Percentiles rank a stretch among this genome's conserved stretches.
phyloP scores from a whole-genome alignment of 2,113 vertebrate species.

The Corythornis madagascariensis region DNA sequence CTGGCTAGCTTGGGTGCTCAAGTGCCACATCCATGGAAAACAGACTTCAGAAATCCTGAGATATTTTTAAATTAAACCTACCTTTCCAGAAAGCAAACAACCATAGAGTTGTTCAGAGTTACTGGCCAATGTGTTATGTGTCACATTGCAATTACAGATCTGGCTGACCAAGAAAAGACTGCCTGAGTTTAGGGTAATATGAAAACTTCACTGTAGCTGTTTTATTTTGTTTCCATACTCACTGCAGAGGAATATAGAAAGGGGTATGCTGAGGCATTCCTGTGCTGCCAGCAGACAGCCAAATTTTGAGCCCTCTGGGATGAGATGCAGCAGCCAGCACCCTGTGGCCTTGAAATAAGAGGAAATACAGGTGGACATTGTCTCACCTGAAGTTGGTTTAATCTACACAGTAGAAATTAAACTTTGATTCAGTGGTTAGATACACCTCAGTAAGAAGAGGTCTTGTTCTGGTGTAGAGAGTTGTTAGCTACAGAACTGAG shows the following conservation, averaged over 20 bases:
- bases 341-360: background rate
- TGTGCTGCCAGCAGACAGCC: background rate
- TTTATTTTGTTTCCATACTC: background rate
- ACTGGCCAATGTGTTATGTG: background rate
- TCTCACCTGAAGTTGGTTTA: background rate
- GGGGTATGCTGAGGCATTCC: background rate
- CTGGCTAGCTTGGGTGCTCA: background rate
- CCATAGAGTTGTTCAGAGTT: background rate
- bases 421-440: background rate
- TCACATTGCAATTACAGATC: background rate
- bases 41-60: background rate
- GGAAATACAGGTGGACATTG: background rate
- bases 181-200: background rate
- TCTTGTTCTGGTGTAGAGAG: background rate
- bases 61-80: background rate
- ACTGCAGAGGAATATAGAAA: background rate
- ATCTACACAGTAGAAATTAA: background rate
- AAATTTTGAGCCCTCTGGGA: background rate
- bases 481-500: background rate
- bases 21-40: background rate
- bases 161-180: background rate
- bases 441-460: background rate
- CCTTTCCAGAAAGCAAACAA: background rate
- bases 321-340: background rate
- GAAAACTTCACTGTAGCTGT: background rate